Evolutionary conservation across 1,140 invertebrate species (phyloP).

Genomic region (Dolichoris vasculosae): DNA sequence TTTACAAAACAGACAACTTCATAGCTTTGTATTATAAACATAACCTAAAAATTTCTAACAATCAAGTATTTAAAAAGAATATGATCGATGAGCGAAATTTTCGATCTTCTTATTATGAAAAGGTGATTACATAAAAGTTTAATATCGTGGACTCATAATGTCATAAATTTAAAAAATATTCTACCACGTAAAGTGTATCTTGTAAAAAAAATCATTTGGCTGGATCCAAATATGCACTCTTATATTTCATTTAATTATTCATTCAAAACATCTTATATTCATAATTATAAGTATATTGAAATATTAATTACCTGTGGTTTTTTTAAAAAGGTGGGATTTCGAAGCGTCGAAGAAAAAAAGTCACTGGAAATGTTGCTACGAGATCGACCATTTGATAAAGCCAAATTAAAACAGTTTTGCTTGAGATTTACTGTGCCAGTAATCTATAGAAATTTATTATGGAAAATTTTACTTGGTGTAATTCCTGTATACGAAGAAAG

Average conservation of each 20-base stretch:
- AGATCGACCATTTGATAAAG: slow-evolving; percentile 87
- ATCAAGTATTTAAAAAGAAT: slow-evolving; percentile 28
- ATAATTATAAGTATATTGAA: slow-evolving; percentile 27
- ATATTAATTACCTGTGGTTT: slow-evolving; percentile 26
- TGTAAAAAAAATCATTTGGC: background rate
- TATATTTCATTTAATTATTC: background rate
- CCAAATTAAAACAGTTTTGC: slow-evolving; percentile 90
- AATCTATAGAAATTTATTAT: slow-evolving; percentile 86
- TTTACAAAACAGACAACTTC: background rate
- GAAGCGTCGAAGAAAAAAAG: slow-evolving; percentile 93
- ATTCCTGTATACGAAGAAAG: slow-evolving; percentile 84
- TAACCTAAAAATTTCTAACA: slow-evolving; percentile 20
- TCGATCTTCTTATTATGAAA: slow-evolving; percentile 92
- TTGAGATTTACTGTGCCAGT: slow-evolving; percentile 87
- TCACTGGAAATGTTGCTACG: slow-evolving; percentile 93
- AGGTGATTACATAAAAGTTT: slow-evolving; percentile 70
- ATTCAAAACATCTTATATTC: slow-evolving; percentile 3
- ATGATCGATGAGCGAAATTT: slow-evolving; percentile 88
- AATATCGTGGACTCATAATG: background rate
- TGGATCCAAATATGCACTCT: background rate
- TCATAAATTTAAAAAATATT: background rate
- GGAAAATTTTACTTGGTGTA: slow-evolving; percentile 88
- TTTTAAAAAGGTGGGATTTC: slow-evolving; percentile 82
- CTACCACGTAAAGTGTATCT: background rate
- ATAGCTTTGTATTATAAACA: slow-evolving; percentile 10